Conservation (phyloP, 2,797 vertebrate genomes). For the Rhinatrema bivittatum region DNA sequence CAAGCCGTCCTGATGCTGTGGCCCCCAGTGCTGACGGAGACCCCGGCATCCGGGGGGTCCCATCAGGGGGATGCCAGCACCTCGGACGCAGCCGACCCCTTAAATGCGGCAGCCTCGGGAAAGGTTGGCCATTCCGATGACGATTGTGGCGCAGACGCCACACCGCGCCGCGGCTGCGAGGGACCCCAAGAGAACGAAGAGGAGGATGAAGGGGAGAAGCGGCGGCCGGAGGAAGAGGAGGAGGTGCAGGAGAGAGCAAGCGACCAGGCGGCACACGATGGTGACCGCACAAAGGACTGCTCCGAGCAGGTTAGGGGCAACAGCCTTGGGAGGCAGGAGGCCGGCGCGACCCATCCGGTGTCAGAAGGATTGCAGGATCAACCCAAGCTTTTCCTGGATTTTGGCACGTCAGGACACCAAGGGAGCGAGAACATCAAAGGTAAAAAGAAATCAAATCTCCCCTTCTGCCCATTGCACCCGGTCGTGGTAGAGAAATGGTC, state of each 20-base stretch:
- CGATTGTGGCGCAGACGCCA: too few relatives aligned
- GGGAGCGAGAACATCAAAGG: conserved; percentile 60
- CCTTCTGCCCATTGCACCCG: too few relatives aligned
- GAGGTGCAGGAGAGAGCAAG: background rate
- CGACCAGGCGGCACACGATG: background rate
- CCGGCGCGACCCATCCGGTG: background rate
- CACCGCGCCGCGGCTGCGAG: too few relatives aligned
- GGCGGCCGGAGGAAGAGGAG: background rate
- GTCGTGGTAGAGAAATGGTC: too few relatives aligned
- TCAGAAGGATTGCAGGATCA: conserved; percentile 25
- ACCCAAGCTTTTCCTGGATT: conserved; percentile 42
- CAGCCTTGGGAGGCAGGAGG: background rate
- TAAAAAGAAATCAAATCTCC: too few relatives aligned
- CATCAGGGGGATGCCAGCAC: too few relatives aligned
- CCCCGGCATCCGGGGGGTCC: background rate
- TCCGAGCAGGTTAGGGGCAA: background rate
- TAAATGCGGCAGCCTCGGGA: too few relatives aligned
- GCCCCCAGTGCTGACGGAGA: conserved; percentile 11
- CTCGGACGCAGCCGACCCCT: too few relatives aligned
- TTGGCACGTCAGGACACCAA: conserved; percentile 59
- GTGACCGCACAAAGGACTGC: background rate
- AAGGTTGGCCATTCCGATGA: too few relatives aligned
- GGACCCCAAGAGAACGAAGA: conserved; percentile 6
- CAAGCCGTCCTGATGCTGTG: conserved; percentile 21
- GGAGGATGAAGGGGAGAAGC: background rate